Evolutionary conservation across 1,140 invertebrate species (phyloP), one percentile per base, ranked within the genome.

Genomic region (Caenorhabditis latens): DNA sequence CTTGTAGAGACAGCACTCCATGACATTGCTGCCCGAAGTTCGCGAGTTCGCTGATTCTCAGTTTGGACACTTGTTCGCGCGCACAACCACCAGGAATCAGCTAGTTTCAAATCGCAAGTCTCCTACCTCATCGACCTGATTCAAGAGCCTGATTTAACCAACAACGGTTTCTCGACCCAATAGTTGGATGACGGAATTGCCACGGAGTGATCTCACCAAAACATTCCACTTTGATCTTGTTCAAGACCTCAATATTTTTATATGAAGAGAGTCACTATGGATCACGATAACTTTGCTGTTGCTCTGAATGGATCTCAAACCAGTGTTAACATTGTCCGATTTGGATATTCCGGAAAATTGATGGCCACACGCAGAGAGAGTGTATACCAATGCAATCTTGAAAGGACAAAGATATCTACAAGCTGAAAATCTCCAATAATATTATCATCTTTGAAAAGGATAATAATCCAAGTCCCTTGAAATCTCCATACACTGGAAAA

Each of bases 41-140:
- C 98, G 99, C 93, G 98, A 99, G 94, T 99, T 98, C 94, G 98
- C 98, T 0, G 98, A 99, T 93, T 99, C 98, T 0, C 98, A 99
- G 93, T 99, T 99, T 93, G 98, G 98, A 0, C 98, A 99, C 94
- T 98, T 98, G 93, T 99, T 99, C 94, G 98, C 98, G 0, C 99
- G 97, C 97, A 98, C 98, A n/a, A 97, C 99, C 93, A 97, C 98
- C 90, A 94, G 98, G 46, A 86, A 90, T 19, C 91, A 67, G 97
- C 98, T 71, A 98, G 99, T 93, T 99, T 99, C 94, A 94, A 97
- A 13, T 99, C 98, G 0, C 99, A 98, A 0, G 98, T 99, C 14
- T 98, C 99, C 93, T 99, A 99, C 93, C 94, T 99, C 21, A 98
- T 98, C 84, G 98, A 97, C 1, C 93, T 99, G 19, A 93, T 99